phyloP scores from a whole-genome alignment of 2,888 invertebrate genomes.

The Drosophila atroscutellata region DNA sequence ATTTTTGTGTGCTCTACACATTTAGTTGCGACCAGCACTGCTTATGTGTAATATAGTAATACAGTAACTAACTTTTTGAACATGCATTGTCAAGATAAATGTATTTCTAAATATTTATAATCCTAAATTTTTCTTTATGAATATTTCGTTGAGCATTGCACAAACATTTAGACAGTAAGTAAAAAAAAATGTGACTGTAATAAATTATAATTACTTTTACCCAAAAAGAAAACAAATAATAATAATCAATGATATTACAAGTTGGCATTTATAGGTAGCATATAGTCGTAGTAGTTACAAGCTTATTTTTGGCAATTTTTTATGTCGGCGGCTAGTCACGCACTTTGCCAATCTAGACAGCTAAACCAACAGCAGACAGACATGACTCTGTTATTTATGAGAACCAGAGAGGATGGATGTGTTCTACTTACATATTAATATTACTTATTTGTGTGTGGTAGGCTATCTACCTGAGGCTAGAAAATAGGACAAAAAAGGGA shows the following conservation, averaged over 20 bases:
- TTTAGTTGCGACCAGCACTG: slow-evolving; percentile 7
- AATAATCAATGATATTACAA: background rate
- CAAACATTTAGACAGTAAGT: background rate
- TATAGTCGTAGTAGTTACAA: background rate
- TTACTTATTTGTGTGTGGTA: slow-evolving; percentile 12
- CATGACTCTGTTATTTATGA: slow-evolving; percentile 30
- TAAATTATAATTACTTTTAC: background rate
- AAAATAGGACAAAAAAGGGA: slow-evolving; percentile 27
- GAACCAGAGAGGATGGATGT: slow-evolving; percentile 14
- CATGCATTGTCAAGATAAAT: background rate
- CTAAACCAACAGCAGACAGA: slow-evolving; percentile 22
- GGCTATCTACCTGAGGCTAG: slow-evolving; percentile 24
- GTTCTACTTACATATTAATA: slow-evolving; percentile 30
- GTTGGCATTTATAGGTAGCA: background rate
- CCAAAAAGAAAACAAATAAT: background rate
- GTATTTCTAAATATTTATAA: slow-evolving; percentile 1
- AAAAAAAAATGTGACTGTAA: background rate
- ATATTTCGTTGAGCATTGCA: too few species aligned
- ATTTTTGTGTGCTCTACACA: slow-evolving; percentile 33
- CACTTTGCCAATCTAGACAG: slow-evolving; percentile 35
- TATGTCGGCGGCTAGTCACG: slow-evolving; percentile 37
- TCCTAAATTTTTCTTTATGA: background rate
- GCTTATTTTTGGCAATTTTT: slow-evolving; percentile 9
- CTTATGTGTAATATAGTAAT: slow-evolving; percentile 34
- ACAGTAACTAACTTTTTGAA: background rate